phyloP scores from a whole-genome alignment of 2,113 vertebrate genomes.

The Perognathus longimembris region DNA sequence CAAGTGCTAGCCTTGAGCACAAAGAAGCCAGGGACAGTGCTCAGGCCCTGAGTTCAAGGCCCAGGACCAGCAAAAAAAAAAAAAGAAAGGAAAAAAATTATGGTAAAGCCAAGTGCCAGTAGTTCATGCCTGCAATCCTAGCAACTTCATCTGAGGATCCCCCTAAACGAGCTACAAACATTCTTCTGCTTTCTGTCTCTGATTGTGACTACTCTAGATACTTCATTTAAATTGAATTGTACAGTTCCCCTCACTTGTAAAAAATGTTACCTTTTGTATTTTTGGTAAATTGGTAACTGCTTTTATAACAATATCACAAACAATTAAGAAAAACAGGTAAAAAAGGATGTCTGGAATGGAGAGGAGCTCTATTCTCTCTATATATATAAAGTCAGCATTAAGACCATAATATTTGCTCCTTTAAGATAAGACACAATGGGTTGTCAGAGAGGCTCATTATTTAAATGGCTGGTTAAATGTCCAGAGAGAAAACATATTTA shows the following conservation, averaged over 20 bases:
- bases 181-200: not conserved
- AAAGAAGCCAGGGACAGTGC: too few species aligned
- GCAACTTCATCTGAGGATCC: too few species aligned
- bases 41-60: too few species aligned
- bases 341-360: not conserved
- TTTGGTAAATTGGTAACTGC: not conserved
- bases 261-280: not conserved
- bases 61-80: too few species aligned
- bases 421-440: not conserved
- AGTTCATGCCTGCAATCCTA: too few species aligned
- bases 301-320: constrained; percentile 29
- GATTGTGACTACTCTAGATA: not conserved
- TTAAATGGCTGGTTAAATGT: constrained; percentile 29
- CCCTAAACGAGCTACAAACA: not conserved
- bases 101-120: too few species aligned
- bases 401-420: not conserved
- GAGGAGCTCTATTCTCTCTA: not conserved
- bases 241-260: not conserved
- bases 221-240: not conserved
- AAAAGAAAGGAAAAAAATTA: too few species aligned
- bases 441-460: not conserved
- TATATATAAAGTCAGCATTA: not conserved
- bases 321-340: constrained; percentile 28
- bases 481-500: not conserved
- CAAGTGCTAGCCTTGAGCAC: too few species aligned